Percentiles rank a stretch among this genome's conserved stretches.
These are phyloP conservation scores for Zaprionus lineosus DNA, from an alignment of 2,888 invertebrate genomes.

Conservation along the genomic window DNA sequence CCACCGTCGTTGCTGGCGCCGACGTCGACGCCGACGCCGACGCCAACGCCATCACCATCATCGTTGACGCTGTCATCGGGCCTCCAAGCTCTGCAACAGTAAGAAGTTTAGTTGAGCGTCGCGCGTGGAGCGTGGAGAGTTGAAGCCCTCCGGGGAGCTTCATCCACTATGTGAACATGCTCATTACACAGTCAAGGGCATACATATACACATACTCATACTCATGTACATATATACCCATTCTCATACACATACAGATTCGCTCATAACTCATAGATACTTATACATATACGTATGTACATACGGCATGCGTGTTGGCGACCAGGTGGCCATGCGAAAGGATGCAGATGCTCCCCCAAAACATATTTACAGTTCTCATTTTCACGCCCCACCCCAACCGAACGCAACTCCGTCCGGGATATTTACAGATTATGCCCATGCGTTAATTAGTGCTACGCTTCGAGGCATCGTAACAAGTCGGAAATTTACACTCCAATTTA, in stretches of 20 bases:
- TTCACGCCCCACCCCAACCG: too few relatives aligned
- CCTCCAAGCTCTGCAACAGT: slow-evolving; percentile 32
- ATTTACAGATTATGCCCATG: slow-evolving; percentile 68
- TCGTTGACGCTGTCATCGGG: too few relatives aligned
- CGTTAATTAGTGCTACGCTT: slow-evolving; percentile 60
- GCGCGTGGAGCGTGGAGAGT: slow-evolving; percentile 4
- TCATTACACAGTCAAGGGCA: slow-evolving; percentile 53
- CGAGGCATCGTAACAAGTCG: slow-evolving; percentile 55
- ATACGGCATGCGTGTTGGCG: slow-evolving; percentile 45
- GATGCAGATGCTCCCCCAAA: slow-evolving; percentile 43
- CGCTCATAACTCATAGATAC: too few relatives aligned
- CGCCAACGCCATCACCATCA: too few relatives aligned
- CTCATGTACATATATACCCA: slow-evolving; percentile 13
- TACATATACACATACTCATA: slow-evolving; percentile 27
- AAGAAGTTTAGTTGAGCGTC: slow-evolving; percentile 47
- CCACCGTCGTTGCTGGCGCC: neutral
- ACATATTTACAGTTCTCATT: too few relatives aligned
- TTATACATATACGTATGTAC: slow-evolving; percentile 14
- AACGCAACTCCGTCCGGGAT: too few relatives aligned
- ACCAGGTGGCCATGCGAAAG: slow-evolving; percentile 57
- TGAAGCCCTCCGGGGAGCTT: slow-evolving; percentile 31
- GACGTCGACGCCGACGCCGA: too few relatives aligned
- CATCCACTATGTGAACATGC: slow-evolving; percentile 62
- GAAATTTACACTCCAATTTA: slow-evolving; percentile 64
- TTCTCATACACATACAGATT: slow-evolving; percentile 23